Conservation (phyloP, 2,888 invertebrate species). For the Bombylius major region DNA sequence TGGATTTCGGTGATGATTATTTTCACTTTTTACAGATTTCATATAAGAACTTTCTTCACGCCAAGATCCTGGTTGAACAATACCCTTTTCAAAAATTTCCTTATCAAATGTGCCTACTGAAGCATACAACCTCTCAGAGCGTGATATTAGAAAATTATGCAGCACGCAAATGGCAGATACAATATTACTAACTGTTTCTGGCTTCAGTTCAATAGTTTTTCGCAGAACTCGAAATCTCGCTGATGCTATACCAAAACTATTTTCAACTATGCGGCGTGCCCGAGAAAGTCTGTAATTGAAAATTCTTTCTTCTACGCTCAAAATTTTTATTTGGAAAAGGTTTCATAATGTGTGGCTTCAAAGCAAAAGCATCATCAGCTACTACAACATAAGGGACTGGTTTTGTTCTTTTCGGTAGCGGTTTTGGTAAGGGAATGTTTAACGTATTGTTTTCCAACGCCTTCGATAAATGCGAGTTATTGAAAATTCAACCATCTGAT, state of each 20-base stretch:
- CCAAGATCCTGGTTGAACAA: background rate
- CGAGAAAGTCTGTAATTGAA: conserved; percentile 7
- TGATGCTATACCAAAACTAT: conserved; percentile 1
- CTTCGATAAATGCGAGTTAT: conserved; percentile 2
- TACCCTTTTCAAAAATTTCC: background rate
- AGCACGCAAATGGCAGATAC: background rate
- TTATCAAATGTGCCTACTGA: background rate
- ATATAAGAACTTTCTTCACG: background rate
- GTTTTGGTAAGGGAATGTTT: conserved; percentile 6
- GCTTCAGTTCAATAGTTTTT: background rate
- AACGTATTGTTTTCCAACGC: background rate
- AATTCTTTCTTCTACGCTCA: background rate
- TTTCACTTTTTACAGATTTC: no score
- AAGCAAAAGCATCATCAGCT: conserved; percentile 9
- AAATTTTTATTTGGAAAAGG: conserved; percentile 10
- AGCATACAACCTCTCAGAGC: background rate
- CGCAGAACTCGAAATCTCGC: background rate
- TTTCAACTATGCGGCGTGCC: background rate
- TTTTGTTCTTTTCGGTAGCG: background rate
- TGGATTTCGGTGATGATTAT: background rate
- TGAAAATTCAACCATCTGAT: conserved; percentile 4
- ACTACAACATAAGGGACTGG: conserved; percentile 2
- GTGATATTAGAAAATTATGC: background rate
- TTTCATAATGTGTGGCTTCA: conserved; percentile 14
- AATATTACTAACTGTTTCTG: background rate